These are phyloP conservation scores for Phaethornis superciliosus DNA, from an alignment of 2,113 vertebrate species.

Conservation along the genomic window DNA sequence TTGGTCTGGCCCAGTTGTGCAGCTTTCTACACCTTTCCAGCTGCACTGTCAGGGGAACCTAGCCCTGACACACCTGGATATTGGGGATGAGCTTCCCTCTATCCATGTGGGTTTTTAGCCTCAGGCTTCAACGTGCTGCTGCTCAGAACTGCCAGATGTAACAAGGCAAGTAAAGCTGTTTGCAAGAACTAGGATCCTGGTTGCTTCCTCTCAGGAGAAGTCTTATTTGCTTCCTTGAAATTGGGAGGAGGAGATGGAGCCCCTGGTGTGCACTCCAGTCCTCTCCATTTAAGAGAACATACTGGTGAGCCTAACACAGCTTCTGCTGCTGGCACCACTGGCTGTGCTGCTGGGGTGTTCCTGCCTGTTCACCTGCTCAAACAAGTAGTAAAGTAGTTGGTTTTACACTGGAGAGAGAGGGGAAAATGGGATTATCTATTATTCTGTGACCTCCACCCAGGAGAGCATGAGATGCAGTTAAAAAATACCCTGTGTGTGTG, in stretches of 20 bases:
- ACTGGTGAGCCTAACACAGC: rapidly evolving
- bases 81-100: background rate
- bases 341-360: background rate
- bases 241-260: background rate
- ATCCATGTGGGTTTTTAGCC: background rate
- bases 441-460: background rate
- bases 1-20: background rate
- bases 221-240: background rate
- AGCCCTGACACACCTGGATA: background rate
- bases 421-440: background rate
- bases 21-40: background rate
- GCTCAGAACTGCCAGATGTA: background rate
- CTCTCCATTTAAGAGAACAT: background rate
- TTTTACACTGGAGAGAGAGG: background rate
- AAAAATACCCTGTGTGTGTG: background rate
- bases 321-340: background rate
- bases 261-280: background rate
- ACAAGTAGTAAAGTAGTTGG: background rate
- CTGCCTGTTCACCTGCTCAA: background rate
- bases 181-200: background rate
- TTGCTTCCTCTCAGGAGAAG: background rate
- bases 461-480: background rate
- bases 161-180: background rate
- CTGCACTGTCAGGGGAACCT: background rate
- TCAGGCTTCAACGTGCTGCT: background rate